Evolutionary conservation across 2,888 invertebrate genomes (phyloP), one percentile per base, ranked within the genome.

Genomic region (Synanthedon myopaeformis): DNA sequence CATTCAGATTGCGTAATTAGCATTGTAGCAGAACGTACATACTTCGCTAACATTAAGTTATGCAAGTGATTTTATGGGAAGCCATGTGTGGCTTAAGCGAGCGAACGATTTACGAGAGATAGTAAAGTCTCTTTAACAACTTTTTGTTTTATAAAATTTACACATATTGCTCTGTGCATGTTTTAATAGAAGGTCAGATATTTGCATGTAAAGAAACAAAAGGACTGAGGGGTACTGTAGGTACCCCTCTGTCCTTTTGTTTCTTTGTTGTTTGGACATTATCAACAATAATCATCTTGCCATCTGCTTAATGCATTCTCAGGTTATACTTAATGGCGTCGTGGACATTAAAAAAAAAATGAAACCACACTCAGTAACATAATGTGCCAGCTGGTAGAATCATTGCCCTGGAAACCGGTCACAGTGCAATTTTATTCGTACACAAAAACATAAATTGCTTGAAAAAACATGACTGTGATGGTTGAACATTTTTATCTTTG

Each of bases 381-480:
- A 45, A 41, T 41, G 48, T 17, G 53, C 51, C 52, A 55, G 56
- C 52, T 58, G 58, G 55, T 45, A 12, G 42, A 45, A 45, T 3
- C 45, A 45, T 45, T 45, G 8, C 45, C 14, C 45, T 45, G 17
- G 48, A 41, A 35, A 54, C 53, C 54, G 52, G 55, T 52, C 42
- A 42, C 51, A 52, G 13, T 52, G 53, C 54, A 56, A 45, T 58
- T 55, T 58, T 56, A 35, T 10, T 35, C 35, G 35, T 35, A 52
- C 55, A 56, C 50, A 58, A 58, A 57, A 58, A 56, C 56, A 56
- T 55, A 56, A 56, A 58, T 58, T 53, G 51, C 51, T 3, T 14
- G 45, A 45, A 45, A 6, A 14, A 12, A 45, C n/a, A 45, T 45
- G 12, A 10, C 6, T 6, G 23, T 8, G 35, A 35, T 35, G 35